Percentiles rank a stretch among this genome's conserved stretches.
These are phyloP conservation scores for Gulo gulo DNA, from an alignment of 2,113 vertebrate genomes.

Conservation along the genomic window DNA sequence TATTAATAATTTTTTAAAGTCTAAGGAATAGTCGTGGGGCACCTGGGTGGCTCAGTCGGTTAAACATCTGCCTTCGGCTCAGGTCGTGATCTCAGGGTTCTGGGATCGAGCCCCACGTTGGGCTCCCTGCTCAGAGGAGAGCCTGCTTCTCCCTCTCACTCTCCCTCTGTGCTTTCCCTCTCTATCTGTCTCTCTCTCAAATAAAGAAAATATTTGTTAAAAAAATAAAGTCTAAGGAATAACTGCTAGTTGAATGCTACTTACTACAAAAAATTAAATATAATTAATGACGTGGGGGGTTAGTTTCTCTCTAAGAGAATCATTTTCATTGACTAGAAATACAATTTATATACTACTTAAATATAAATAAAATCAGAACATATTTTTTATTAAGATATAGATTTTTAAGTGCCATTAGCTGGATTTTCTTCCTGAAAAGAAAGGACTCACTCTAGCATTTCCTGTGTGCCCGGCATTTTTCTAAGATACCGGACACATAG, in stretches of 20 bases:
- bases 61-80: no score
- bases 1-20: background rate
- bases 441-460: background rate
- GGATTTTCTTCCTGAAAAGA: background rate
- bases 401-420: background rate
- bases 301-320: background rate
- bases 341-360: background rate
- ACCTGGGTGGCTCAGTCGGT: no score
- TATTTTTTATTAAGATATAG: background rate
- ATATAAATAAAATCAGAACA: background rate
- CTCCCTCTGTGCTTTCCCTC: no score
- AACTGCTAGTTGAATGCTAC: background rate
- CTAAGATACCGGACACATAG: background rate
- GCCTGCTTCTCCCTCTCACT: no score
- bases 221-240: background rate
- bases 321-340: slow-evolving; percentile 2
- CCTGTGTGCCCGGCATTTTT: background rate
- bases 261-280: background rate
- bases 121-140: no score
- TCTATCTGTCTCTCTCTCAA: no score
- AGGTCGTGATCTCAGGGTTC: no score
- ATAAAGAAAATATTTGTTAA: no score
- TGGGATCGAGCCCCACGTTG: no score
- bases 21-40: background rate
- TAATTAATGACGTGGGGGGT: background rate